Conservation (phyloP, 2,797 vertebrate genomes). For the Nyctalus aviator region DNA sequence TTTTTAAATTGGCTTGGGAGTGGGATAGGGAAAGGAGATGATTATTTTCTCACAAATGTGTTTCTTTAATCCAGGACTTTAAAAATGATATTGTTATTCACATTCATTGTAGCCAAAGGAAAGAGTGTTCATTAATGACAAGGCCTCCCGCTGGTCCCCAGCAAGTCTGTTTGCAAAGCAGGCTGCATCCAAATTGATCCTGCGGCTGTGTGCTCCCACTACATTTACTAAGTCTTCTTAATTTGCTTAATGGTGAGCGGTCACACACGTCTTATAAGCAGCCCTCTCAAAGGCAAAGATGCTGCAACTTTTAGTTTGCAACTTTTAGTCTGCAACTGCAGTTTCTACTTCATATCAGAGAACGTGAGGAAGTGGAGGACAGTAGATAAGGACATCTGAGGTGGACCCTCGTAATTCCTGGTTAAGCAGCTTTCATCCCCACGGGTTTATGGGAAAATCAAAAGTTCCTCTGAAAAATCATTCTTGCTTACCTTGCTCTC, state of each 20-base stretch:
- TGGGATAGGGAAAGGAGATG: background rate
- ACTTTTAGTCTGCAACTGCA: background rate
- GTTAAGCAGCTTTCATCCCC: slow-evolving; percentile 47
- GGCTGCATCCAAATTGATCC: slow-evolving; percentile 78
- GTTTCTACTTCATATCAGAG: slow-evolving; percentile 7
- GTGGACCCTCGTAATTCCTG: slow-evolving; percentile 15
- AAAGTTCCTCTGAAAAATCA: background rate
- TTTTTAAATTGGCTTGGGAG: background rate
- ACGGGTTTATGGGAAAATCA: background rate
- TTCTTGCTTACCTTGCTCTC: background rate
- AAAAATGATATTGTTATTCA: slow-evolving; percentile 28
- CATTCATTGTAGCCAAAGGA: slow-evolving; percentile 60
- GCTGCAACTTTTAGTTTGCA: background rate
- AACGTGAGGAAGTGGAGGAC: background rate
- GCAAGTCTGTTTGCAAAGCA: slow-evolving; percentile 78
- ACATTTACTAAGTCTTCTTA: slow-evolving; percentile 65
- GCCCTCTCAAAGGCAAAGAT: background rate
- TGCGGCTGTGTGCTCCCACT: slow-evolving; percentile 58
- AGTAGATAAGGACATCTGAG: background rate
- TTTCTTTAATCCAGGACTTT: slow-evolving; percentile 29
- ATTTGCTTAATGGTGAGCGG: background rate
- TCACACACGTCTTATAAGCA: background rate
- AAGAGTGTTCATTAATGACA: slow-evolving; percentile 67
- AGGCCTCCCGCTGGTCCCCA: slow-evolving; percentile 65
- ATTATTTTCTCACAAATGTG: slow-evolving; percentile 11